Evolutionary conservation across 2,888 invertebrate genomes (phyloP).

Genomic region (Polylopha cassiicola): DNA sequence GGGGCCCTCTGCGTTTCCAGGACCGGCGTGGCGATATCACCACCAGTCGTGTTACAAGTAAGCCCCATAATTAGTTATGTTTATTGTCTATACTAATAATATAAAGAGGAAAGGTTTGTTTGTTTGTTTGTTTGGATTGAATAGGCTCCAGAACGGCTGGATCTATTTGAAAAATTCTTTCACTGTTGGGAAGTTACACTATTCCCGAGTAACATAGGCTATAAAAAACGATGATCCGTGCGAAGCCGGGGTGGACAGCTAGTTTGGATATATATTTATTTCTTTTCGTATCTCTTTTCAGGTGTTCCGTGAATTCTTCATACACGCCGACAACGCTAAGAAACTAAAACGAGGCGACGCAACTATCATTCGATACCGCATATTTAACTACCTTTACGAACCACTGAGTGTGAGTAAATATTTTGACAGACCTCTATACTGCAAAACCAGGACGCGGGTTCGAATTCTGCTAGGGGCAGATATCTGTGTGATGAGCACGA

Average conservation of each 20-base stretch:
- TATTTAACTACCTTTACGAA: conserved; percentile 85
- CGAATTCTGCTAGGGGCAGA: no score
- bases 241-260: no score
- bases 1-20: conserved; percentile 56
- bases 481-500: no score
- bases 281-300: conserved; percentile 53
- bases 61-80: not conserved
- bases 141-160: no score
- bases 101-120: no score
- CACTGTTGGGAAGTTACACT: no score
- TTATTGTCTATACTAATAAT: not conserved
- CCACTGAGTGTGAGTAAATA: conserved; percentile 80
- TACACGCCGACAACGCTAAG: conserved; percentile 82
- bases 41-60: conserved; percentile 83
- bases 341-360: conserved; percentile 81
- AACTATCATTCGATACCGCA: conserved; percentile 79
- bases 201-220: no score
- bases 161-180: no score
- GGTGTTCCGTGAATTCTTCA: conserved; percentile 88
- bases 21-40: conserved; percentile 50
- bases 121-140: no score
- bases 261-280: not conserved
- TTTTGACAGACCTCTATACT: no score
- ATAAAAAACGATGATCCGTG: no score
- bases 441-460: no score